These are phyloP conservation scores for Aphis gossypii DNA, from an alignment of 1,140 invertebrate genomes.

Conservation along the genomic window DNA sequence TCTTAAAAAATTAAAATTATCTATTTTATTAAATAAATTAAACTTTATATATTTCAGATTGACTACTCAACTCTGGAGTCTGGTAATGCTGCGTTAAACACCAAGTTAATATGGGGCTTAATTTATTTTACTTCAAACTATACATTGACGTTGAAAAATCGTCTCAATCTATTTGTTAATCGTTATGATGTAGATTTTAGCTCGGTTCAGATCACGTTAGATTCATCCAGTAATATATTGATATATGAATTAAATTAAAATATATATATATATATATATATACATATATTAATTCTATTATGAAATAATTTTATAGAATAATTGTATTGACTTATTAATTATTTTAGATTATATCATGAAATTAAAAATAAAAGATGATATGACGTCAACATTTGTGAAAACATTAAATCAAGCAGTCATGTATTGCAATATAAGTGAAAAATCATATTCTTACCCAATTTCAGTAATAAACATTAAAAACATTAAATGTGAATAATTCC, in stretches of 20 bases:
- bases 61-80: not conserved
- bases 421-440: conserved; percentile 32
- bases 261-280: too few species aligned
- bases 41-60: not conserved
- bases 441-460: not conserved
- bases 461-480: not conserved
- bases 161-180: not conserved
- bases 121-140: conserved; percentile 38
- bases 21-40: not conserved
- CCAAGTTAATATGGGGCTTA: not conserved
- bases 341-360: conserved; percentile 53
- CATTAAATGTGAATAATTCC: not conserved
- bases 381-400: conserved; percentile 25
- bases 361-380: conserved; percentile 31
- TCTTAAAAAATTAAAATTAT: not conserved
- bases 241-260: not conserved
- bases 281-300: not conserved
- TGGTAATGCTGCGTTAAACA: conserved; percentile 11
- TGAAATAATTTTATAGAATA: not conserved
- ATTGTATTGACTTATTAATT: not conserved
- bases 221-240: not conserved
- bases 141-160: conserved; percentile 27
- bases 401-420: conserved; percentile 9
- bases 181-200: not conserved
- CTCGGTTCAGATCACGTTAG: conserved; percentile 12